Conservation (phyloP, 2,888 invertebrate species). For the Rhodophaea formosa region DNA sequence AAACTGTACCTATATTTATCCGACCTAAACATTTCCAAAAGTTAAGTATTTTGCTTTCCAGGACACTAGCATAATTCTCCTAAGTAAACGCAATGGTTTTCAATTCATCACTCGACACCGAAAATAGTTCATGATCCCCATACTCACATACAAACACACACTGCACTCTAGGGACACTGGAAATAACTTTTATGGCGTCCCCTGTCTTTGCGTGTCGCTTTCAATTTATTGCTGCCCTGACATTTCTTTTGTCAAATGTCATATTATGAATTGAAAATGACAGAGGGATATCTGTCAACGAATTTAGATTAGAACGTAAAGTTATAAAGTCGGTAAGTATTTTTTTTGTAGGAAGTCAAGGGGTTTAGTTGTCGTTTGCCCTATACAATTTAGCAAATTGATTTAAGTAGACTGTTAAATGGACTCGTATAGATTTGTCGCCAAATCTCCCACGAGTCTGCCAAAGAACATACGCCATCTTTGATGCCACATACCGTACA, state of each 20-base stretch:
- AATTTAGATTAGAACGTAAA: not conserved
- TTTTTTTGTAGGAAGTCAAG: too few relatives aligned
- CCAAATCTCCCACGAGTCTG: too few relatives aligned
- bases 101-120: slow-evolving; percentile 25
- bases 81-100: slow-evolving; percentile 5
- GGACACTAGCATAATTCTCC: not conserved
- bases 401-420: too few relatives aligned
- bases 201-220: slow-evolving; percentile 14
- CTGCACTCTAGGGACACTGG: slow-evolving; percentile 37
- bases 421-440: too few relatives aligned
- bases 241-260: slow-evolving; percentile 17
- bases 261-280: slow-evolving; percentile 12
- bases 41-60: not conserved
- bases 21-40: not conserved
- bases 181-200: slow-evolving; percentile 37
- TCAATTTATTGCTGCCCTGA: slow-evolving; percentile 19
- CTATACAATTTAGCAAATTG: too few relatives aligned
- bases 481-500: too few relatives aligned
- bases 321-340: too few relatives aligned
- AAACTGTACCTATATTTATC: too few relatives aligned
- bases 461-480: too few relatives aligned
- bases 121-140: slow-evolving; percentile 37
- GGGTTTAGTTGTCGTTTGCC: too few relatives aligned
- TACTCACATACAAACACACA: slow-evolving; percentile 32
- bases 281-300: not conserved